Base-by-base conservation (phyloP, 2,113 vertebrate species). In the Ursus arctos region DNA sequence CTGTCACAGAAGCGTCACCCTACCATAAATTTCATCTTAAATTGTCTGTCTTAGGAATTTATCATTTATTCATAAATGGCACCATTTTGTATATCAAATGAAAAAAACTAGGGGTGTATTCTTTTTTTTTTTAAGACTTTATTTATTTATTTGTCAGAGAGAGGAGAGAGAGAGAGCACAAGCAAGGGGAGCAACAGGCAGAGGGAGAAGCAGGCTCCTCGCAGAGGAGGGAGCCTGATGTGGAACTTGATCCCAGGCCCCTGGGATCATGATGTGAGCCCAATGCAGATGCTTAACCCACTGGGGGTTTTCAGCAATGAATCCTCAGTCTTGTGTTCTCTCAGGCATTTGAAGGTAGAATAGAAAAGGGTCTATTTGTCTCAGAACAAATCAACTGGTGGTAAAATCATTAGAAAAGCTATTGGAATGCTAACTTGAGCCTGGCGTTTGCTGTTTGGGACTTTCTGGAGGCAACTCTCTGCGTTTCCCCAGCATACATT, bases 1-100 rank as follows among this genome's bases (percentile, higher is more conserved):
- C 97, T 79, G 95, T 95, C 96, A 97, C 91, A 95, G 96, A 97
- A 97, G 93, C 89, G 97, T 96, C 91, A 96, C 91, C 95, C 95
- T 95, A 98, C 76, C 3, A 43, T 13, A 76, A 82, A 31, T 95
- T 65, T 82, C 33, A 59, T 63, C 57, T 95, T 49, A 71, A 67
- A 88, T 40, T 91, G 43, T 87, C 18, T 53, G 33, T 85, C 40
- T 90, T 19, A 87, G 33, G 12, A 24, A 9, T 26, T 82, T 91
- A 24, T 91, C 2, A 71, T 67, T 91, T 83, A n/a, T 63, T 91
- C 53, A 91, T 33, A 95, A 96, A 63, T 57, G 33, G 1, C 22
- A 47, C 59, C 5, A n/a, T 74, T 95, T 80, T 88, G 16, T n/a
- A 40, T 43, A 88, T 28, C 10, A 49, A 82, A 28, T 86, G 15